These are phyloP conservation scores for Meliscaeva auricollis DNA, from an alignment of 2,888 invertebrate species.

Conservation along the genomic window DNA sequence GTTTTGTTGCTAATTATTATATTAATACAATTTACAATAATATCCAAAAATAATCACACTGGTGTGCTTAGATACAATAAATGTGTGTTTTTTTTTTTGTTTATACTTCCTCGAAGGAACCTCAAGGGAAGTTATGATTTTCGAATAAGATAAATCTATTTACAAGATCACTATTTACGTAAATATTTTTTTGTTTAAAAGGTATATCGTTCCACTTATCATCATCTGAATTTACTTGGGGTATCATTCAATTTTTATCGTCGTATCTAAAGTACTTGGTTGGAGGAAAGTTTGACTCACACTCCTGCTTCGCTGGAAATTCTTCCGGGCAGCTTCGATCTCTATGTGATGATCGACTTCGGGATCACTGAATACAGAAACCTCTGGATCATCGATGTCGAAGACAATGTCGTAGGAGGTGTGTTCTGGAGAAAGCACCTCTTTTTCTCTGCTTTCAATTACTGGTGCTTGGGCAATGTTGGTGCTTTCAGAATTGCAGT, in stretches of 20 bases:
- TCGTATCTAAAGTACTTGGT: constrained; percentile 23
- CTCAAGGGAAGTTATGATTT: constrained; percentile 10
- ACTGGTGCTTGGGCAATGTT: constrained; percentile 50
- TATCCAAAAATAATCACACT: constrained; percentile 63
- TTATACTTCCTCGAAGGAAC: too few species aligned
- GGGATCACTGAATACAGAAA: constrained; percentile 79
- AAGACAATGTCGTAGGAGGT: constrained; percentile 67
- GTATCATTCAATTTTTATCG: constrained; percentile 54
- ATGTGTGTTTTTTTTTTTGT: background rate
- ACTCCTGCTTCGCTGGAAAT: constrained; percentile 51
- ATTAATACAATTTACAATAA: constrained; percentile 57
- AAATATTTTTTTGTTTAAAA: constrained; percentile 36
- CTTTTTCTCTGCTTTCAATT: constrained; percentile 13
- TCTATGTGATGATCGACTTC: constrained; percentile 79
- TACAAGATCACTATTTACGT: constrained; percentile 53
- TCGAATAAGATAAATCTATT: constrained; percentile 10
- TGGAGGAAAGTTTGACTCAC: constrained; percentile 28
- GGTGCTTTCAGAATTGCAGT: constrained; percentile 53
- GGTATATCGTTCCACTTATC: constrained; percentile 26
- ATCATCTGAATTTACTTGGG: background rate
- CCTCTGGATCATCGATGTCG: constrained; percentile 77
- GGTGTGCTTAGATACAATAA: constrained; percentile 23
- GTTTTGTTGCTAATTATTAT: constrained; percentile 9
- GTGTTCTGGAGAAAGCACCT: constrained; percentile 7
- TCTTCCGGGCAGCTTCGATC: constrained; percentile 51